A percentile compares a stretch with the other conserved stretches of the same genome.
Conservation (phyloP, 2,888 invertebrate species). For the Scotopteryx bipunctaria region DNA sequence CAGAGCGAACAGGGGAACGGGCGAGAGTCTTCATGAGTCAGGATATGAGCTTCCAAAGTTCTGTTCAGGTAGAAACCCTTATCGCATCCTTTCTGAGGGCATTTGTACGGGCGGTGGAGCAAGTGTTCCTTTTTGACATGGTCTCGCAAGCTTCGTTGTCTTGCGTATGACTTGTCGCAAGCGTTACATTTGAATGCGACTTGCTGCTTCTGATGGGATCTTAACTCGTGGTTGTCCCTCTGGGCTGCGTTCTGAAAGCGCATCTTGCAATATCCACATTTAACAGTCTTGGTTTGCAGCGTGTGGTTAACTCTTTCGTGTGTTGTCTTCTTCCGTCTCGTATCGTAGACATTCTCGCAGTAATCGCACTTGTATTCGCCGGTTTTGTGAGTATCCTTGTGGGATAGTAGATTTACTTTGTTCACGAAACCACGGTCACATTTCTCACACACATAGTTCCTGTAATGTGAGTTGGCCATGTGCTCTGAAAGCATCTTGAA, state of each 20-base stretch:
- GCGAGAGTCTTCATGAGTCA: neutral
- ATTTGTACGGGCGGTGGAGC: neutral
- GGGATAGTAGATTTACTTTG: slow-evolving; percentile 41
- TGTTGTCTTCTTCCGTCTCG: slow-evolving; percentile 51
- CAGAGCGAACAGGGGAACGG: neutral
- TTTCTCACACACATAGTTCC: slow-evolving; percentile 55
- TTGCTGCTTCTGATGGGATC: slow-evolving; percentile 22
- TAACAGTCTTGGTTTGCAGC: slow-evolving; percentile 40
- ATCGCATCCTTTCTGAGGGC: neutral
- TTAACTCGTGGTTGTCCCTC: slow-evolving; percentile 23
- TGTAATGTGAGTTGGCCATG: slow-evolving; percentile 59
- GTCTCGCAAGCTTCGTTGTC: neutral
- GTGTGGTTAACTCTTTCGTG: slow-evolving; percentile 61
- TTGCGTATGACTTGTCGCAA: neutral
- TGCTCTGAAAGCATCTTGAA: slow-evolving; percentile 61
- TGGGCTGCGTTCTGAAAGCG: slow-evolving; percentile 39
- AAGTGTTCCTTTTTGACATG: neutral
- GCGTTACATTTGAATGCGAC: neutral
- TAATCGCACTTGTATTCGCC: slow-evolving; percentile 22
- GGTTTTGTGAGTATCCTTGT: slow-evolving; percentile 42
- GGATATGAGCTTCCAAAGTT: neutral
- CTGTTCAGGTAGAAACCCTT: neutral
- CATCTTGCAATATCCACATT: slow-evolving; percentile 66
- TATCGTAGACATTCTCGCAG: slow-evolving; percentile 35
- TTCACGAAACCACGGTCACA: slow-evolving; percentile 59